Evolutionary conservation across 1,140 invertebrate species (phyloP).

Genomic region (Scaptomyza graminum): DNA sequence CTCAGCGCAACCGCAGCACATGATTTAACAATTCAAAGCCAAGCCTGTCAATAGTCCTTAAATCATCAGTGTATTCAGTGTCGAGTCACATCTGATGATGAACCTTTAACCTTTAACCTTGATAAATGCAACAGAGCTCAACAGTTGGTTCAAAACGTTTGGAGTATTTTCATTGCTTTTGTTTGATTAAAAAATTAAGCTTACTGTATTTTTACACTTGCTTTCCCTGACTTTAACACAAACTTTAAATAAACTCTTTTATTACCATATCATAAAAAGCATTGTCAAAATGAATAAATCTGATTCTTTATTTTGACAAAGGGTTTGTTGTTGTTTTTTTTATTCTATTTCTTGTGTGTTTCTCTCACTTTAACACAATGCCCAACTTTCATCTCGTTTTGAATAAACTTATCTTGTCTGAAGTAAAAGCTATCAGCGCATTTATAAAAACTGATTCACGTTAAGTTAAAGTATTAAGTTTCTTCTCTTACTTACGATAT

Average conservation of each 20-base stretch:
- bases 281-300: slow-evolving; percentile 2
- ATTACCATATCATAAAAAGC: too few species aligned
- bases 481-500: not conserved
- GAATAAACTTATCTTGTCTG: slow-evolving; percentile 4
- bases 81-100: slow-evolving; percentile 9
- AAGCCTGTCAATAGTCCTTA: slow-evolving; percentile 15
- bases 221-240: too few species aligned
- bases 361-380: not conserved
- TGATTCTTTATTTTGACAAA: not conserved
- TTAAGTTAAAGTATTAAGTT: not conserved
- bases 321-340: slow-evolving; percentile 12
- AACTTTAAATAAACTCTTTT: too few species aligned
- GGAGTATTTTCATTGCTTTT: too few species aligned
- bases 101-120: slow-evolving; percentile 19
- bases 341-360: not conserved
- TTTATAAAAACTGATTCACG: not conserved
- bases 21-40: not conserved
- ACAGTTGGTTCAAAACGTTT: not conserved
- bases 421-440: not conserved
- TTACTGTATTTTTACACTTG: too few species aligned
- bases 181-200: too few species aligned
- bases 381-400: slow-evolving; percentile 16
- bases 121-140: not conserved
- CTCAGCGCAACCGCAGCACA: not conserved
- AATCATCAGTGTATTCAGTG: slow-evolving; percentile 8